Percentiles rank a stretch among this genome's conserved stretches.
These are phyloP conservation scores for Amphibalanus amphitrite DNA, from an alignment of 1,140 invertebrate genomes.

Conservation along the genomic window DNA sequence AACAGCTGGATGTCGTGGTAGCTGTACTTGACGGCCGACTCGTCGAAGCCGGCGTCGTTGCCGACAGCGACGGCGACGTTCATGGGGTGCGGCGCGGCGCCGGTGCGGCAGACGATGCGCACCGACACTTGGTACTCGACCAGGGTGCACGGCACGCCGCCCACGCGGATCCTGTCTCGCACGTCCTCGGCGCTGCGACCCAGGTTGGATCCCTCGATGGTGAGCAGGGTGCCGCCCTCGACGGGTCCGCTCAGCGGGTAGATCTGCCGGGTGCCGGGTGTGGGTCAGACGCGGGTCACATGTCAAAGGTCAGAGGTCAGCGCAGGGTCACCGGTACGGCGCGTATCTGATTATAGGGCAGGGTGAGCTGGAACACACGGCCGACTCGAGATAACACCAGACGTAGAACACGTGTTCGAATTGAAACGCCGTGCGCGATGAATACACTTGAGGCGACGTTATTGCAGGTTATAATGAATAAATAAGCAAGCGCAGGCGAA, in stretches of 20 bases:
- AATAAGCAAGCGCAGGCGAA: no score
- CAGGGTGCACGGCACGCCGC: conserved; percentile 68
- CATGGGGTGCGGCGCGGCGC: conserved; percentile 46
- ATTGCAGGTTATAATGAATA: no score
- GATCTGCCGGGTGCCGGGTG: conserved; percentile 39
- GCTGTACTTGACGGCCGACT: conserved; percentile 71
- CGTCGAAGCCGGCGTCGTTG: conserved; percentile 71
- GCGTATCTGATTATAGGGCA: no score
- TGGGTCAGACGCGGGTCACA: no score
- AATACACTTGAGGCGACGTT: no score
- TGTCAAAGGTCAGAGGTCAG: not conserved
- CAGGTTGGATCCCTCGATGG: conserved; percentile 89
- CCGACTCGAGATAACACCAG: no score
- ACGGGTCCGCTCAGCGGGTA: conserved; percentile 83
- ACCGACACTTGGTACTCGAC: conserved; percentile 82
- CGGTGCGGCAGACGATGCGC: conserved; percentile 70
- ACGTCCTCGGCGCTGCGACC: conserved; percentile 81
- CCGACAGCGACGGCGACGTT: conserved; percentile 66
- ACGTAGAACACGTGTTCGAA: no score
- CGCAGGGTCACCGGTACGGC: no score
- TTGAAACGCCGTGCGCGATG: no score
- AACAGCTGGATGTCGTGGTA: conserved; percentile 62
- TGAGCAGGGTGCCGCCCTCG: conserved; percentile 87
- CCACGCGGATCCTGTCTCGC: conserved; percentile 73
- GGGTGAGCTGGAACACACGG: no score